Evolutionary conservation across 2,797 vertebrate species (phyloP).

Genomic region (Pipistrellus pygmaeus): DNA sequence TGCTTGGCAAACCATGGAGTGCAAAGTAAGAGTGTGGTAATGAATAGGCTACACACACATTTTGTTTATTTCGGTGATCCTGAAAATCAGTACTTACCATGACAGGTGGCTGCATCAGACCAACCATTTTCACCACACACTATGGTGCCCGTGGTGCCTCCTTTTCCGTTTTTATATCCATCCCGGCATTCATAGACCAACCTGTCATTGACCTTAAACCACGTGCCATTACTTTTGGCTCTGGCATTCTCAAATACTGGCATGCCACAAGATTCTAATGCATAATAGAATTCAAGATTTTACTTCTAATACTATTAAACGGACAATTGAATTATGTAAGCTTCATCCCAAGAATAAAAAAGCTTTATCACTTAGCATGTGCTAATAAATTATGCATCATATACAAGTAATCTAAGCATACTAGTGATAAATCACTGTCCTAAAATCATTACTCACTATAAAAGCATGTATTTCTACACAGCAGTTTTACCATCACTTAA

Average conservation of each 20-base stretch:
- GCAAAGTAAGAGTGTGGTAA: no score
- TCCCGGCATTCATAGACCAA: conserved; percentile 81
- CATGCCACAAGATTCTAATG: conserved; percentile 71
- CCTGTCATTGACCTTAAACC: conserved; percentile 39
- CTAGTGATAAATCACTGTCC: background rate
- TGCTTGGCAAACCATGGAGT: no score
- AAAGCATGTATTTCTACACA: background rate
- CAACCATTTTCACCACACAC: conserved; percentile 78
- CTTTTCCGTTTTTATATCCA: conserved; percentile 73
- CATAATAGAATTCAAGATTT: conserved; percentile 29
- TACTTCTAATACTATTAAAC: background rate
- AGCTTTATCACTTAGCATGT: background rate
- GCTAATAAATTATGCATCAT: background rate
- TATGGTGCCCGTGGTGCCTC: background rate
- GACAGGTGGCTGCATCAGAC: conserved; percentile 71
- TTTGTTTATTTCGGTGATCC: no score
- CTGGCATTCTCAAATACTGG: background rate
- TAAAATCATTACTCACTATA: background rate
- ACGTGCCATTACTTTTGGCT: background rate
- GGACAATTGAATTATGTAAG: background rate
- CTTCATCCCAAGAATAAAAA: background rate
- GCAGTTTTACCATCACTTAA: background rate
- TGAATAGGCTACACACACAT: no score
- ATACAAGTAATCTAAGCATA: background rate
- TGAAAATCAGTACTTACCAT: conserved; percentile 59